Conservation (phyloP, 1,140 invertebrate genomes). For the Belonocnema kinseyi region DNA sequence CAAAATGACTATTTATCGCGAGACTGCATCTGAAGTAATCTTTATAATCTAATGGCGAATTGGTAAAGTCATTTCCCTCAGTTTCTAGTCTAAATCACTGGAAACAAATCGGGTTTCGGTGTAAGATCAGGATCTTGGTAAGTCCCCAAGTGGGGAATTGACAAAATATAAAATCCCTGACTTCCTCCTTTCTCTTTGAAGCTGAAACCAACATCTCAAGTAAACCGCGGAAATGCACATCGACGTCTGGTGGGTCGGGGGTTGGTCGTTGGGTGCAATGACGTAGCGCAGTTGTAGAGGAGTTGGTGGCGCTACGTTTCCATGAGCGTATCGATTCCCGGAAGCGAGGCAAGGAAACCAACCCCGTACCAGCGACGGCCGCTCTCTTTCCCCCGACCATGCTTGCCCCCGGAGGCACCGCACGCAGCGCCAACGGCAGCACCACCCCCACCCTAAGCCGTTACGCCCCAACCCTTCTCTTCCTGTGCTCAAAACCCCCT, state of each 20-base stretch:
- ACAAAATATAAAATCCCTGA: background rate
- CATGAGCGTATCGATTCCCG: conserved; percentile 60
- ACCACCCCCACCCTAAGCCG: conserved; percentile 47
- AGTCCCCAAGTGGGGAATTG: no score
- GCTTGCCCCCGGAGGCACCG: conserved; percentile 48
- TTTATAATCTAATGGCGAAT: no score
- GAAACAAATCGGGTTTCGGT: no score
- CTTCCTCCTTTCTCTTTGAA: background rate
- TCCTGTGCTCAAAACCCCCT: conserved; percentile 39
- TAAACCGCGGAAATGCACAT: conserved; percentile 39
- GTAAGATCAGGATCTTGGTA: no score
- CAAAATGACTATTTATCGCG: no score
- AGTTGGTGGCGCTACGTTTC: conserved; percentile 72
- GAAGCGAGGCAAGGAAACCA: conserved; percentile 54
- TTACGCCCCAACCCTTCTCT: conserved; percentile 55
- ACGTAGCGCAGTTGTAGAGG: conserved; percentile 66
- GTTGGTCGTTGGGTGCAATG: conserved; percentile 65
- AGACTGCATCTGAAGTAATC: no score
- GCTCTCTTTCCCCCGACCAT: conserved; percentile 41
- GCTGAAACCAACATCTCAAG: conserved; percentile 10
- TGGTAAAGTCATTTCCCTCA: no score
- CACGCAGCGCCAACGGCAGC: conserved; percentile 48
- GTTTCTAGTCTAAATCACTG: no score
- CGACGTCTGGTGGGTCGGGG: conserved; percentile 46
- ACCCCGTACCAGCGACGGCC: conserved; percentile 52